Conservation (phyloP, 2,888 invertebrate species). For the Rhaphigaster nebulosa region DNA sequence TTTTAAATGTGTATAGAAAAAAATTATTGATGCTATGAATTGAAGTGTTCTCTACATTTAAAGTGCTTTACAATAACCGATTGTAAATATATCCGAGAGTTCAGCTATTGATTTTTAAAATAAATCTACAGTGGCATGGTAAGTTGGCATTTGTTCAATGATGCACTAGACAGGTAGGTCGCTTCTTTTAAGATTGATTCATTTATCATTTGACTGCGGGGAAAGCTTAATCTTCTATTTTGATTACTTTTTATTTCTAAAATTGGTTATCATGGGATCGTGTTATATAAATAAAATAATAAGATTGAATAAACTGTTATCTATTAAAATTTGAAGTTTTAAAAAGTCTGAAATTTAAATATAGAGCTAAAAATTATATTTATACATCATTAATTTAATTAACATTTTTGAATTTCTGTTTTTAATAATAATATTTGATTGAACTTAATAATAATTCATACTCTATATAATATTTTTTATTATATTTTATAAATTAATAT, state of each 20-base stretch:
- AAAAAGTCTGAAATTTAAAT: background rate
- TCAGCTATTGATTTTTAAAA: slow-evolving; percentile 8
- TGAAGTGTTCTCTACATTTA: background rate
- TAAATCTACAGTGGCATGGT: background rate
- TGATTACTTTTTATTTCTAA: no score
- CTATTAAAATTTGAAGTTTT: background rate
- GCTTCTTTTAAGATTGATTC: background rate
- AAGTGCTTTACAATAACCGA: background rate
- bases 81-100: background rate
- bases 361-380: background rate
- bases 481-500: no score
- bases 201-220: background rate
- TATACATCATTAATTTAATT: background rate
- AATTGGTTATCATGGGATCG: no score
- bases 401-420: no score
- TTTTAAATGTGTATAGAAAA: background rate
- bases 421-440: no score
- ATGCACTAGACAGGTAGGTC: background rate
- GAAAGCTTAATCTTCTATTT: no score
- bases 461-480: no score
- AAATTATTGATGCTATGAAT: background rate
- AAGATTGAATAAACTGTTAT: no score
- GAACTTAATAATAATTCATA: no score
- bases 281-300: background rate
- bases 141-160: slow-evolving; percentile 4